Conservation (phyloP, 2,113 vertebrate genomes). For the Osmerus eperlanus region DNA sequence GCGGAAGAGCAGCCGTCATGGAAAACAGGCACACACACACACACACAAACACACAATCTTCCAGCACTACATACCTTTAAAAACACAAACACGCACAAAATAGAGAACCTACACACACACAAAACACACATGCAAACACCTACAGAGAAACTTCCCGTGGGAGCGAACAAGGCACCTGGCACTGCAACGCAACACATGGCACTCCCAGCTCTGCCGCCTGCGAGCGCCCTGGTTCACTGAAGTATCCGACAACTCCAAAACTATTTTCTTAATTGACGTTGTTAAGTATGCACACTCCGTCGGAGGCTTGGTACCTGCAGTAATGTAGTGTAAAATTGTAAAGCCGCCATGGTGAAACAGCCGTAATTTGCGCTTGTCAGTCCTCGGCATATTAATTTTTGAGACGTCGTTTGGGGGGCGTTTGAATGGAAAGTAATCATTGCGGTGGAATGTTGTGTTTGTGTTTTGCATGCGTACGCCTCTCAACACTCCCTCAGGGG, state of each 20-base stretch:
- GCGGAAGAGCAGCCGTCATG: conserved; percentile 67
- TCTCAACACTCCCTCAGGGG: neutral
- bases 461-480: conserved; percentile 12
- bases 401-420: conserved; percentile 40
- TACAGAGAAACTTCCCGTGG: conserved; percentile 23
- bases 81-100: no score
- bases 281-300: conserved; percentile 61
- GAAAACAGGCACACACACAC: conserved; percentile 60
- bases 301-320: conserved; percentile 58
- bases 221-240: conserved; percentile 65
- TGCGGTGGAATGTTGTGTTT: conserved; percentile 21
- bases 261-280: conserved; percentile 70
- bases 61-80: no score
- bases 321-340: conserved; percentile 70
- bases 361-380: conserved; percentile 59
- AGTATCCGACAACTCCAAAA: conserved; percentile 69
- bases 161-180: conserved; percentile 61
- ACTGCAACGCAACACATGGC: conserved; percentile 63
- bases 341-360: conserved; percentile 52
- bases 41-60: conserved; percentile 16
- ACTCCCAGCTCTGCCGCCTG: conserved; percentile 42
- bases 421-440: conserved; percentile 43
- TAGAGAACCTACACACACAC: no score
- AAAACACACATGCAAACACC: no score
- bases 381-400: conserved; percentile 52